Base-by-base conservation (phyloP, 2,888 invertebrate species). In the Cryptocephalus moraei region DNA sequence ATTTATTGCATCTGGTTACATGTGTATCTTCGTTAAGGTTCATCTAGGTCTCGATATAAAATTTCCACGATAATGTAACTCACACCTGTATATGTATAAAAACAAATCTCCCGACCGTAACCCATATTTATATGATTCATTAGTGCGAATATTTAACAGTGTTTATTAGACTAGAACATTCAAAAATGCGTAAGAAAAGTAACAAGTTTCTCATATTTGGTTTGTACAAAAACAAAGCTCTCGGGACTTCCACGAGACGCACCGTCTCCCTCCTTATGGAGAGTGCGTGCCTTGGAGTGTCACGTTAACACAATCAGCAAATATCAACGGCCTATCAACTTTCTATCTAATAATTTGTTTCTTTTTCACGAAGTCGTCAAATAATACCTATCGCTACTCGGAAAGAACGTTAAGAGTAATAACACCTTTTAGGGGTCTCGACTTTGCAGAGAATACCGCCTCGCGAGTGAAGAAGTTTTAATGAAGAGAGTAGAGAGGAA, bases 81-180 rank as follows among this genome's bases (percentile, higher is more conserved):
- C 60, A 61, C 56, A 59, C 54, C 53, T 59, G 57, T 62, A 62
- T 59, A 61, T n/a, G n/a, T n/a, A 22, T 22, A 59, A 61, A 58
- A 62, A 59, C 60, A 62, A 60, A 55, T 22, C 22, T 22, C 22
- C 22, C 22, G 22, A 22, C 22, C 22, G 22, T 6, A 22, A 22
- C 22, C 22, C 22, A 22, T 22, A 22, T 22, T 22, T 22, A 22
- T 22, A 22, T 22, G 56, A 57, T 60, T 50, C 32, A 42, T 58
- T 54, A 53, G 63, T 62, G 63, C 62, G 51, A 56, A 57, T 61
- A 62, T 62, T 61, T 60, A 64, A 64, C 64, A 63, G 64, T 64
- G 63, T 58, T 53, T 49, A 49, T 22, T 22, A 22, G 22, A 22
- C 57, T 56, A 58, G 44, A 52, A 62, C 59, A 60, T 56, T 58